phyloP scores from a whole-genome alignment of 2,888 invertebrate genomes.

The Hesperia comma region DNA sequence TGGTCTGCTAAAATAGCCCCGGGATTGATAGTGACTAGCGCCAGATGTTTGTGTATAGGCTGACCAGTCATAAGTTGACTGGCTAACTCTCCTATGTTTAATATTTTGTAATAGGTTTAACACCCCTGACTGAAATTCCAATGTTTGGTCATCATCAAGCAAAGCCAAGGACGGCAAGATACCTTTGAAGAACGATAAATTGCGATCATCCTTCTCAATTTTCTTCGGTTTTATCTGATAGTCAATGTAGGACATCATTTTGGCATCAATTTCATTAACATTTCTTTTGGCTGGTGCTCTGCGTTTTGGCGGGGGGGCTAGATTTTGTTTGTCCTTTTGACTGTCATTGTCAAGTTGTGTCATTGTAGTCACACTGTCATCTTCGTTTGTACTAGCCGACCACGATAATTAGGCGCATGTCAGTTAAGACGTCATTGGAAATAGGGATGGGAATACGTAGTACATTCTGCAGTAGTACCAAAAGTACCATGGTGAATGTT shows the following conservation, averaged over 20 bases:
- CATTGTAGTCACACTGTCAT: no score
- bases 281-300: no score
- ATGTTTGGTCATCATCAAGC: constrained; percentile 43
- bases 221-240: constrained; percentile 10
- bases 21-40: constrained; percentile 38
- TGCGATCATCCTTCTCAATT: constrained; percentile 3
- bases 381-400: no score
- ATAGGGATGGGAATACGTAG: no score
- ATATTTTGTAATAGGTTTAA: constrained; percentile 45
- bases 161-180: constrained; percentile 41
- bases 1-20: constrained; percentile 40
- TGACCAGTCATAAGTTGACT: constrained; percentile 24
- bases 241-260: constrained; percentile 1
- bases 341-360: no score
- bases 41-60: constrained; percentile 20
- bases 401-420: no score
- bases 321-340: no score
- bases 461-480: no score
- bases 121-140: constrained; percentile 46
- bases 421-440: no score
- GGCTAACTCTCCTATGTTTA: constrained; percentile 41
- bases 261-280: constrained; percentile 8
- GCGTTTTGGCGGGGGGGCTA: no score
- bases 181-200: constrained; percentile 36
- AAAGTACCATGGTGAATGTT: no score